Percentiles rank a stretch among this genome's conserved stretches.
These are phyloP conservation scores for Diadromus collaris DNA, from an alignment of 2,888 invertebrate genomes.

Conservation along the genomic window DNA sequence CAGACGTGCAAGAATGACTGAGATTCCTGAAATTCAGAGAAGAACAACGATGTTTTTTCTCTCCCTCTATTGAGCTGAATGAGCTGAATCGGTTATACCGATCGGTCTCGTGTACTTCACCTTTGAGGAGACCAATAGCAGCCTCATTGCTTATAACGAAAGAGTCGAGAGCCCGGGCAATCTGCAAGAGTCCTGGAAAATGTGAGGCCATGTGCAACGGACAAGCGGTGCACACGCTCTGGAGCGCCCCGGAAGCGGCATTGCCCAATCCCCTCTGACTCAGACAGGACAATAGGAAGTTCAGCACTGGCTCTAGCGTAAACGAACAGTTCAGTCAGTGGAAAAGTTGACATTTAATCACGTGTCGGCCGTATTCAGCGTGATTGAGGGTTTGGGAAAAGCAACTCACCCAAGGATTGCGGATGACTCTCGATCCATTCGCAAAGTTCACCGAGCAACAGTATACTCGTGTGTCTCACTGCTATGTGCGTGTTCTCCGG, in stretches of 20 bases:
- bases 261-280: slow-evolving; percentile 88
- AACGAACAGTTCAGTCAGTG: slow-evolving; percentile 62
- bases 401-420: slow-evolving; percentile 84
- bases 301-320: slow-evolving; percentile 87
- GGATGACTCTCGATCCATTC: slow-evolving; percentile 97
- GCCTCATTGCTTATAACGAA: slow-evolving; percentile 88
- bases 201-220: slow-evolving; percentile 89
- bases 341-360: not conserved
- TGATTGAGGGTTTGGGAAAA: not conserved
- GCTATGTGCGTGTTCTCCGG: slow-evolving; percentile 91
- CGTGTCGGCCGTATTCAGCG: not conserved
- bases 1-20: slow-evolving; percentile 84
- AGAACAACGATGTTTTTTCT: not conserved
- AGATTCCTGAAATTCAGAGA: slow-evolving; percentile 80
- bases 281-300: slow-evolving; percentile 89
- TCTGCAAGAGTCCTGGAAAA: slow-evolving; percentile 87
- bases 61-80: slow-evolving; percentile 13
- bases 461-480: slow-evolving; percentile 93
- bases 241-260: slow-evolving; percentile 91
- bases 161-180: slow-evolving; percentile 87
- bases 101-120: slow-evolving; percentile 75
- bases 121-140: slow-evolving; percentile 88
- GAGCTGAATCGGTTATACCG: not conserved
- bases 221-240: slow-evolving; percentile 92
- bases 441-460: slow-evolving; percentile 93